These are phyloP conservation scores for Drosophila fuyamai DNA, from an alignment of 1,140 invertebrate species.

Conservation along the genomic window DNA sequence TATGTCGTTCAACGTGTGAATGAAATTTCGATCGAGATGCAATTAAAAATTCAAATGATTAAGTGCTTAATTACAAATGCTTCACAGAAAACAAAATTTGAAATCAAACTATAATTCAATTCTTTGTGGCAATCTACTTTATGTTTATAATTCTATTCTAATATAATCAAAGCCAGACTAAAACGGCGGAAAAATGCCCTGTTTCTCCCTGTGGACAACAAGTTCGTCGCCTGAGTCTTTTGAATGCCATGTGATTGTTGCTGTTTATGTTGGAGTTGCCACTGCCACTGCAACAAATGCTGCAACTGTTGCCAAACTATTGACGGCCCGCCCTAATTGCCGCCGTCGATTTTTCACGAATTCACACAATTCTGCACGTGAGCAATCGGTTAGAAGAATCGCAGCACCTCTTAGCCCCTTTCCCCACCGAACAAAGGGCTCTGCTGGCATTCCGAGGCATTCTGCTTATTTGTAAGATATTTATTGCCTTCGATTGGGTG, in stretches of 20 bases:
- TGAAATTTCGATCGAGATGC: background rate
- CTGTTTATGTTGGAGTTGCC: conserved; percentile 6
- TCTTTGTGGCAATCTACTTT: no score
- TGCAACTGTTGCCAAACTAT: conserved; percentile 42
- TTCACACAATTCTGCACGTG: conserved; percentile 73
- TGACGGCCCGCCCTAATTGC: conserved; percentile 72
- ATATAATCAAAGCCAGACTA: no score
- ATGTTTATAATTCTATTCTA: no score
- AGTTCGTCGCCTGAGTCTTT: conserved; percentile 83
- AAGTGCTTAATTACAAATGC: no score
- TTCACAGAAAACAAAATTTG: no score
- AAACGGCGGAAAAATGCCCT: no score
- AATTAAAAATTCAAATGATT: no score
- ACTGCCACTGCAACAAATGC: conserved; percentile 22
- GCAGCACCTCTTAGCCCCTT: background rate
- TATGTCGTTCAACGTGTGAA: no score
- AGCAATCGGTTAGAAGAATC: conserved; percentile 53
- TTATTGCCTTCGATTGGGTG: conserved; percentile 84
- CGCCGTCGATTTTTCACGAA: conserved; percentile 80
- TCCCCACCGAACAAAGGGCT: conserved; percentile 8
- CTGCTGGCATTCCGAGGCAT: conserved; percentile 78
- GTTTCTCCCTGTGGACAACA: conserved; percentile 15
- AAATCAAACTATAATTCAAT: no score
- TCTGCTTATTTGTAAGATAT: conserved; percentile 85
- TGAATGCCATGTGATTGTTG: conserved; percentile 46